Evolutionary conservation across 2,797 vertebrate genomes (phyloP).

Genomic region (Bradypodion pumilum): DNA sequence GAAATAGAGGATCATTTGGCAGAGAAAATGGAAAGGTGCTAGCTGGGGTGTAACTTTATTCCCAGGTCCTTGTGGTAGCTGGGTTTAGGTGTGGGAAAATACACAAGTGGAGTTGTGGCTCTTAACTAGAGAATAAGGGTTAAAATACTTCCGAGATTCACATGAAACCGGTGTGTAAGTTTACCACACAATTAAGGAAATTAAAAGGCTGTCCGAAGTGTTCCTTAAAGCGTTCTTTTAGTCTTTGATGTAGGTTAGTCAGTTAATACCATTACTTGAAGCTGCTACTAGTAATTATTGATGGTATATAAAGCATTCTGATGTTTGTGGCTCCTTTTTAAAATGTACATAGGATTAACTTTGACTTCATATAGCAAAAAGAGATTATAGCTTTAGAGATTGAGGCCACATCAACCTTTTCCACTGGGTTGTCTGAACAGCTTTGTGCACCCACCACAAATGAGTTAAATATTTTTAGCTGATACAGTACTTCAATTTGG

Average conservation of each 20-base stretch:
- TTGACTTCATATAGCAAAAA: background rate
- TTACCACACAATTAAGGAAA: background rate
- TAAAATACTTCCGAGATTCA: background rate
- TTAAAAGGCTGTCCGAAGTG: background rate
- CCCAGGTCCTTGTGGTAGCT: conserved; percentile 2
- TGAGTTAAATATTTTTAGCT: background rate
- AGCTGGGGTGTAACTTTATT: conserved; percentile 1
- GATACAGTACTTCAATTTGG: too few relatives aligned
- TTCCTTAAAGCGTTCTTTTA: background rate
- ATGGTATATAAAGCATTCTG: background rate
- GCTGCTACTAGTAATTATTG: background rate
- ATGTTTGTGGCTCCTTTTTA: background rate
- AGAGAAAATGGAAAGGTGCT: background rate
- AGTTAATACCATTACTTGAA: background rate
- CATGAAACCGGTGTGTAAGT: background rate
- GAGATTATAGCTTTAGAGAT: background rate
- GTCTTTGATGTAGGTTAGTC: background rate
- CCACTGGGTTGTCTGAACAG: background rate
- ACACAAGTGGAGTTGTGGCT: background rate
- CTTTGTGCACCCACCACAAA: background rate
- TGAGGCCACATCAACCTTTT: background rate
- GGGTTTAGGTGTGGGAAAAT: background rate
- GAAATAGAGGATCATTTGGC: background rate
- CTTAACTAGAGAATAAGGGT: background rate
- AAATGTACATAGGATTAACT: conserved; percentile 3